Evolutionary conservation across 2,113 vertebrate genomes (phyloP).

Genomic region (Galbula dea): DNA sequence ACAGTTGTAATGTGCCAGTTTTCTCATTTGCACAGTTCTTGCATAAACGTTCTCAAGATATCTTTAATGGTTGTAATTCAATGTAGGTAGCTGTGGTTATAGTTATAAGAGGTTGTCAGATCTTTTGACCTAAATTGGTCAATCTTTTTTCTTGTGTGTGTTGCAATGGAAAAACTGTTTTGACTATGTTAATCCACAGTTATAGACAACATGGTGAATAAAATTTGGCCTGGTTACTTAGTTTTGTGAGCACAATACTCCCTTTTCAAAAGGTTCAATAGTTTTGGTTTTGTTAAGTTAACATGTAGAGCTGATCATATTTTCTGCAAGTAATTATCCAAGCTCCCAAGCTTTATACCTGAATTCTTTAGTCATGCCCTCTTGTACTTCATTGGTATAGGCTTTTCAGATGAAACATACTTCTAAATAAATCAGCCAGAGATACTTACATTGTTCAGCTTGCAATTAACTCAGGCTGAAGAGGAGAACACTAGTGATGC

Average conservation of each 20-base stretch:
- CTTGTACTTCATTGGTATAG: background rate
- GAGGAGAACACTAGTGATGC: background rate
- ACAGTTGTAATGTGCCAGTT: background rate
- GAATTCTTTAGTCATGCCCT: constrained; percentile 1
- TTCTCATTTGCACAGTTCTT: background rate
- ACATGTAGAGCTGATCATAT: background rate
- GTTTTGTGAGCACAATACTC: background rate
- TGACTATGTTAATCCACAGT: background rate
- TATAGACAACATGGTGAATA: background rate
- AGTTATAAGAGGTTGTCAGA: background rate
- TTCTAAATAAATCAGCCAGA: constrained; percentile 24
- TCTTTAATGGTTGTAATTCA: background rate
- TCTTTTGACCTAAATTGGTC: background rate
- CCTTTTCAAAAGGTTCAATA: background rate
- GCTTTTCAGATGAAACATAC: background rate
- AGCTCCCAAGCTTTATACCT: background rate
- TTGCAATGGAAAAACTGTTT: background rate
- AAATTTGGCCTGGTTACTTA: background rate
- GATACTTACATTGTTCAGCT: background rate
- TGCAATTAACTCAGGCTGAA: constrained; percentile 7
- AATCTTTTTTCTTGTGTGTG: background rate
- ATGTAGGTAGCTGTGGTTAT: background rate
- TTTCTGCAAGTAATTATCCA: constrained; percentile 7
- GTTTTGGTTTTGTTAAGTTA: background rate
- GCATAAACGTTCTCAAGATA: background rate